Evolutionary conservation across 37 sponge, comb jelly and placozoan genomes (phyloP).

Genomic region (Ianthella basta): DNA sequence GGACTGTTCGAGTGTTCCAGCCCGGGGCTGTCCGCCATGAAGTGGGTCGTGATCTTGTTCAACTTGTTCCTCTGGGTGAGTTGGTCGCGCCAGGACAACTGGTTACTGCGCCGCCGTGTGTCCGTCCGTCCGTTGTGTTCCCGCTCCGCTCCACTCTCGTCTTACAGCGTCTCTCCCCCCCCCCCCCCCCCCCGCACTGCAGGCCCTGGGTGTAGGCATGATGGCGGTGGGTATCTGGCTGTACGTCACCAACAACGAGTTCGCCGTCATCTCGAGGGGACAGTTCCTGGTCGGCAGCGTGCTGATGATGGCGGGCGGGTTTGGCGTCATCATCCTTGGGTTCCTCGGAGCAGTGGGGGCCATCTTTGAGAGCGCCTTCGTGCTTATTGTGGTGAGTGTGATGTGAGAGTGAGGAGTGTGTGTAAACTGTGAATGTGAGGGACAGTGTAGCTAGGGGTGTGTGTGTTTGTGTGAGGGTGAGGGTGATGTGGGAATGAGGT

Average conservation of each 20-base stretch:
- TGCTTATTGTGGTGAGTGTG: constrained; percentile 44
- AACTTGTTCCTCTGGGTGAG: constrained; percentile 69
- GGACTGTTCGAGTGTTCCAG: neutral
- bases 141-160: too few species aligned
- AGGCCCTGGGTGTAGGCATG: constrained; percentile 49
- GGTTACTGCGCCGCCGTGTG: too few species aligned
- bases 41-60: constrained; percentile 58
- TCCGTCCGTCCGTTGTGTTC: too few species aligned
- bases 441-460: too few species aligned
- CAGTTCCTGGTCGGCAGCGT: constrained; percentile 35
- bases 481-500: too few species aligned
- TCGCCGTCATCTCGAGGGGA: constrained; percentile 46
- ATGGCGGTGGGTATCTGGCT: constrained; percentile 60
- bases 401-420: neutral
- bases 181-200: neutral
- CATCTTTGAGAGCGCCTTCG: constrained; percentile 56
- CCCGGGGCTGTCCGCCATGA: constrained; percentile 4
- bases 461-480: too few species aligned
- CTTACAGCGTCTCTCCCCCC: too few species aligned
- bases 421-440: too few species aligned
- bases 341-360: constrained; percentile 60
- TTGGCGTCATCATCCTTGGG: constrained; percentile 56
- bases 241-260: constrained; percentile 55
- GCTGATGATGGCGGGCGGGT: constrained; percentile 50
- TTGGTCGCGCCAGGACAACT: neutral